Evolutionary conservation across 2,888 invertebrate genomes (phyloP), one percentile per base, ranked within the genome.

Genomic region (Andrena marginata): DNA sequence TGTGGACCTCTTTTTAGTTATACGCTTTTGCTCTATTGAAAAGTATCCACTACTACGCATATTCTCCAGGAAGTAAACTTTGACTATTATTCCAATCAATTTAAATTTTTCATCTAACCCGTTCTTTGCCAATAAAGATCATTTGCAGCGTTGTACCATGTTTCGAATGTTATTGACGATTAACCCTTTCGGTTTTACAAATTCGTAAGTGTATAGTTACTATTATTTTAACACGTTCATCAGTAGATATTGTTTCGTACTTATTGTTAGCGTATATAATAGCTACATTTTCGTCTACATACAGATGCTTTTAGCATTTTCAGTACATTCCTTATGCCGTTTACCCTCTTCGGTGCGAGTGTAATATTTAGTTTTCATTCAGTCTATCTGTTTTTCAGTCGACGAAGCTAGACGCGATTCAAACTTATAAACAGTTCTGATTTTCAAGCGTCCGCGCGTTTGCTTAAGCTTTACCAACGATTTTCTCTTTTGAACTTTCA

Each of bases 1-100:
- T 60, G 68, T 48, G 60, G 75, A 75, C 7, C 56, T 79, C 64
- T 59, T 60, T 79, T 64, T 35, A 56, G 48, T 76, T 56, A 33
- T 56, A 63, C 63, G 10, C 35, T 68, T 68, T 64, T 69, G 56
- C 48, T 69, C 51, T 35, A 31, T 56, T 20, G 33, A 49, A 62
- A 49, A 75, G 60, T 51, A 6, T 54, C 62, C 54, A 16, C 23
- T 49, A 31, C 31, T 13, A 35, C 26, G 13, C 20, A 63, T 68
- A 68, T 16, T 60, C 35, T 60, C 60, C 5, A 13, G 13, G 33
- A 42, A 59, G 16, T 6, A 42, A 42, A 63, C 10, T 10, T n/a
- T 20, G 42, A 48, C 48, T 13, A n/a, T 20, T 35, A 8, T 35
- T 8, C 6, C 16, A 10, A 33, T 51, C 16, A 7, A 33, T 13